Percentiles rank a stretch among this genome's conserved stretches.
phyloP scores from a whole-genome alignment of 2,113 vertebrate species.

The Elachura formosa region DNA sequence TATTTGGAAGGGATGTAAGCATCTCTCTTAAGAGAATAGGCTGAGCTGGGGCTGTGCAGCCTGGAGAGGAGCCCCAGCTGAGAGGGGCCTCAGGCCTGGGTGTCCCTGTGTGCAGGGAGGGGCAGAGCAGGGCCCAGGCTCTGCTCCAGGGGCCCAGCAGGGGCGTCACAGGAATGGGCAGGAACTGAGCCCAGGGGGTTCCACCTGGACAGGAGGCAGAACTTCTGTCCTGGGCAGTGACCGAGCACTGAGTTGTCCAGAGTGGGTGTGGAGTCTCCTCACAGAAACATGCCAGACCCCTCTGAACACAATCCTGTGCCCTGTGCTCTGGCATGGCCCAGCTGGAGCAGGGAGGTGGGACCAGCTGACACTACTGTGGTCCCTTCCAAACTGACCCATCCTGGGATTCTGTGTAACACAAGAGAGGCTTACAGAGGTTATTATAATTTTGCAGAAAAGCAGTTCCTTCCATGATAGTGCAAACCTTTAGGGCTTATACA shows the following conservation, averaged over 20 bases:
- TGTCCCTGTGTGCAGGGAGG: not conserved
- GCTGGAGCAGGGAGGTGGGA: not conserved
- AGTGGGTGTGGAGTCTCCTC: not conserved
- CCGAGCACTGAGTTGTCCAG: not conserved
- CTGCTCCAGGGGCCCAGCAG: too few relatives aligned
- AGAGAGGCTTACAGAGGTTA: not conserved
- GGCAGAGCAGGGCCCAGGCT: not conserved
- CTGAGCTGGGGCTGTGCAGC: too few relatives aligned
- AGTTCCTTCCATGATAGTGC: not conserved
- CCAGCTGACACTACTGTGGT: not conserved
- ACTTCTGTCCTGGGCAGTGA: not conserved
- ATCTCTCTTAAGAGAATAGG: not conserved
- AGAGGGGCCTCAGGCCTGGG: not conserved
- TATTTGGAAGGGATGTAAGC: not conserved
- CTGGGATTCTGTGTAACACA: not conserved
- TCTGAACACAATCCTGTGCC: not conserved
- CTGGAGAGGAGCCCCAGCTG: not conserved
- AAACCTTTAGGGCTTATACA: not conserved
- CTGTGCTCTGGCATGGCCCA: not conserved
- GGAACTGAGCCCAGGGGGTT: too few relatives aligned
- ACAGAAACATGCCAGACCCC: fast-evolving
- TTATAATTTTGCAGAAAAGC: not conserved
- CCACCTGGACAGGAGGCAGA: not conserved
- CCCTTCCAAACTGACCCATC: not conserved
- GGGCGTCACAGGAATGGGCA: too few relatives aligned